Evolutionary conservation across 2,888 invertebrate species (phyloP).

Genomic region (Lepetodrilus schrolli): DNA sequence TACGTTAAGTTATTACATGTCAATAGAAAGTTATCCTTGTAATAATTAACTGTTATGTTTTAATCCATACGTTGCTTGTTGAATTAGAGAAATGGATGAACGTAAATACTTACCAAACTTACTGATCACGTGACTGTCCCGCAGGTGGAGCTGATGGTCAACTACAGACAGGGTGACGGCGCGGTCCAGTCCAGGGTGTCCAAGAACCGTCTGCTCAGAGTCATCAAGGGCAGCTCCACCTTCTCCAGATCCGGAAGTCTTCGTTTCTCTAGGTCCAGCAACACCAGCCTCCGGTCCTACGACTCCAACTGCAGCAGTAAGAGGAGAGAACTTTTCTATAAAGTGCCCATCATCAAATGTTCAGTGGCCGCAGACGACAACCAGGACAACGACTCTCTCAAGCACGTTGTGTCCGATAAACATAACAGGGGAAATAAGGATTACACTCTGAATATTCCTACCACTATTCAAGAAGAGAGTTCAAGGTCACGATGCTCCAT

Average conservation of each 20-base stretch:
- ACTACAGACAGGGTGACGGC: conserved; percentile 41
- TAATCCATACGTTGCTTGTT: too few relatives aligned
- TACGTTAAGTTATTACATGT: too few relatives aligned
- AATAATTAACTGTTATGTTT: too few relatives aligned
- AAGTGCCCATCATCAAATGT: conserved; percentile 4
- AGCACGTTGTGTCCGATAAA: conserved; percentile 17
- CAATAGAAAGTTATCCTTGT: too few relatives aligned
- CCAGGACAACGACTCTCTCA: conserved; percentile 33
- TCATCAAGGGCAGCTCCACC: conserved; percentile 43
- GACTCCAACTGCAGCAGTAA: conserved; percentile 30
- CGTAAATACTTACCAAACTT: too few relatives aligned
- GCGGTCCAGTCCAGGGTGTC: conserved; percentile 38
- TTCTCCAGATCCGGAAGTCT: conserved; percentile 46
- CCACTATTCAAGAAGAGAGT: conserved; percentile 63
- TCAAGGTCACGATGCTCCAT: conserved; percentile 49
- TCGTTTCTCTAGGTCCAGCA: conserved; percentile 54
- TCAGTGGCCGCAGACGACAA: conserved; percentile 37
- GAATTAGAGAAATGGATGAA: too few relatives aligned
- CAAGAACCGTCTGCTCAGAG: conserved; percentile 45
- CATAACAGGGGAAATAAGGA: conserved; percentile 50
- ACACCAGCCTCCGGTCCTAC: conserved; percentile 54
- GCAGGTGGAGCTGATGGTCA: conserved; percentile 51
- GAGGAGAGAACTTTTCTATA: conserved; percentile 2
- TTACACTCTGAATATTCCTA: conserved; percentile 56
- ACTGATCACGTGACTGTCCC: too few relatives aligned